Percentiles rank a stretch among this genome's conserved stretches.
phyloP scores from a whole-genome alignment of 2,113 vertebrate genomes.

The Emydura subglobosa region DNA sequence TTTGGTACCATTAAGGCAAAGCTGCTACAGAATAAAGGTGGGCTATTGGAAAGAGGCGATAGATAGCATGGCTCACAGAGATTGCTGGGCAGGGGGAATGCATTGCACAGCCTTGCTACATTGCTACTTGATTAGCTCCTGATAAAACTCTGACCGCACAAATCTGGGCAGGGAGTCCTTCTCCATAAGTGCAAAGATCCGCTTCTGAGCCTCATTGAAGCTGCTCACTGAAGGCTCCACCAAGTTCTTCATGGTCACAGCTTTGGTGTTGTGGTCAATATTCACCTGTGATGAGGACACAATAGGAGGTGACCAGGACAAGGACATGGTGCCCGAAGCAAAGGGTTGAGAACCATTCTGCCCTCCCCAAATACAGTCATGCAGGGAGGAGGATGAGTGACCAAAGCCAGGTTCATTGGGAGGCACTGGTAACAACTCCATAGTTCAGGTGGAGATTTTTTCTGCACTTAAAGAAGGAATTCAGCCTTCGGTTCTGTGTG shows the following conservation, averaged over 20 bases:
- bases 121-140: conserved; percentile 87
- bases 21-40: background rate
- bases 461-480: background rate
- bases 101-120: conserved; percentile 41
- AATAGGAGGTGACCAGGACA: background rate
- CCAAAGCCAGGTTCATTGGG: background rate
- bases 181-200: conserved; percentile 94
- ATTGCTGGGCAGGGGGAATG: background rate
- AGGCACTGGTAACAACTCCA: background rate
- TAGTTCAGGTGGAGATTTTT: background rate
- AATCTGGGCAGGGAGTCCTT: conserved; percentile 96
- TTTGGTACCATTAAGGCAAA: conserved; percentile 42
- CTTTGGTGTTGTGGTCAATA: conserved; percentile 96
- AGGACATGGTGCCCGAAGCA: background rate
- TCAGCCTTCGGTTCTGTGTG: background rate
- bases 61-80: background rate
- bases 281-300: conserved; percentile 85
- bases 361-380: background rate
- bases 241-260: conserved; percentile 92
- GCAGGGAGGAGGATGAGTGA: fast-evolving
- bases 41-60: conserved; percentile 36
- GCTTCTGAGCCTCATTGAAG: conserved; percentile 95
- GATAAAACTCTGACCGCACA: conserved; percentile 90
- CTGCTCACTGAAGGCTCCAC: conserved; percentile 86
- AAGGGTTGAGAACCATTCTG: fast-evolving